Conservation (phyloP, 2,797 vertebrate genomes). For the Urosaurus nigricauda region DNA sequence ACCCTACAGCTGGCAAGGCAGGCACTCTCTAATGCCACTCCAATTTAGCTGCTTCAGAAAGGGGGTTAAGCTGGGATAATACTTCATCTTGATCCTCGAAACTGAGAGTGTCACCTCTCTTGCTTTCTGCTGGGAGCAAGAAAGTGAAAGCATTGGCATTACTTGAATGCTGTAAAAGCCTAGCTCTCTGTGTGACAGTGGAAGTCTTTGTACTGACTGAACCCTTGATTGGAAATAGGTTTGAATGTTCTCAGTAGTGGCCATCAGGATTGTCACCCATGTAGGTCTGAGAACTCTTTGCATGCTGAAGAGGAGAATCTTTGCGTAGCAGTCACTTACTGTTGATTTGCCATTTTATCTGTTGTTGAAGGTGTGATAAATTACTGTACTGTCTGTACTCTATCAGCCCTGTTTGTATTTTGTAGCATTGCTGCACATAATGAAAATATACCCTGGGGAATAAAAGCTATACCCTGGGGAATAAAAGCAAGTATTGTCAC, state of each 20-base stretch:
- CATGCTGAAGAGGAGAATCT: background rate
- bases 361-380: background rate
- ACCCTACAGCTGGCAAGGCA: conserved; percentile 19
- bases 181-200: background rate
- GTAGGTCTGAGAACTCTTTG: background rate
- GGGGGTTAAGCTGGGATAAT: conserved; percentile 64
- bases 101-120: background rate
- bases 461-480: background rate
- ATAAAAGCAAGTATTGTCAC: background rate
- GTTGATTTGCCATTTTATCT: background rate
- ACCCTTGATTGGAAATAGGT: background rate
- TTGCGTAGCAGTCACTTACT: background rate
- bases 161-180: background rate
- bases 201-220: fast-evolving
- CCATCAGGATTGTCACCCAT: background rate
- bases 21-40: fast-evolving
- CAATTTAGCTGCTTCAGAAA: fast-evolving
- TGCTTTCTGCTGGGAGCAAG: background rate
- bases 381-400: background rate
- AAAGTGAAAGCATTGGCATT: background rate
- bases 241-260: background rate
- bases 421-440: background rate
- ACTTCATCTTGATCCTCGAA: conserved; percentile 41
- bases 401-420: background rate
- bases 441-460: background rate